phyloP scores from a whole-genome alignment of 2,888 invertebrate genomes.

The Macrostomum cliftonense region DNA sequence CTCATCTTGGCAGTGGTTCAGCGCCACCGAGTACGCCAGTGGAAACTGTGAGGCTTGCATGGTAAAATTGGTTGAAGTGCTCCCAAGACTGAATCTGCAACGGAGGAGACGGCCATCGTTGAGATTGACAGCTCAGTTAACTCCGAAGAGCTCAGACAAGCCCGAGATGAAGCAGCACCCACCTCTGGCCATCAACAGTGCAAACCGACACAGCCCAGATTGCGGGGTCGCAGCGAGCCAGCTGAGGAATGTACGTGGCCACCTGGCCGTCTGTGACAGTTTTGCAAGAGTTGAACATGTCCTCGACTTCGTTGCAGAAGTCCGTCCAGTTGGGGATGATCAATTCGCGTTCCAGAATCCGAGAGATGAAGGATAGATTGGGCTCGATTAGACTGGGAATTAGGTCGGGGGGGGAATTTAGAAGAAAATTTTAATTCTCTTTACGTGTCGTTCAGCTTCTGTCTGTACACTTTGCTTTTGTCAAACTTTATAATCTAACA shows the following conservation, averaged over 20 bases:
- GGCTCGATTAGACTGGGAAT: conserved; percentile 24
- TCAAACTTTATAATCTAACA: too few species aligned
- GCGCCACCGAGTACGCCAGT: conserved; percentile 76
- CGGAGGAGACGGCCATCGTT: too few species aligned
- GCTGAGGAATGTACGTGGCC: conserved; percentile 81
- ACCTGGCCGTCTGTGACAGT: conserved; percentile 58
- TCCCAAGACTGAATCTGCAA: too few species aligned
- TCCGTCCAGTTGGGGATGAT: conserved; percentile 78
- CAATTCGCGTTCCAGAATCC: conserved; percentile 77
- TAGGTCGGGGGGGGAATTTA: too few species aligned
- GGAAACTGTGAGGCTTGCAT: conserved; percentile 74
- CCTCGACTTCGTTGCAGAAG: conserved; percentile 74
- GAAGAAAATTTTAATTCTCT: too few species aligned
- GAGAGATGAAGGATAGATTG: conserved; percentile 70
- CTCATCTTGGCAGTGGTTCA: conserved; percentile 70
- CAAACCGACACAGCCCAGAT: conserved; percentile 86
- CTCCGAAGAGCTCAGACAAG: too few species aligned
- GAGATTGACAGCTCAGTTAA: too few species aligned
- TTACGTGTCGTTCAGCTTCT: too few species aligned
- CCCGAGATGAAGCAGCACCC: too few species aligned
- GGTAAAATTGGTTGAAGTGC: conserved; percentile 56
- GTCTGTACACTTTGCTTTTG: too few species aligned
- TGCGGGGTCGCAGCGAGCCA: conserved; percentile 67
- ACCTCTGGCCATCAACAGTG: conserved; percentile 75
- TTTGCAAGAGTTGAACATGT: conserved; percentile 78